Evolutionary conservation across 2,113 vertebrate species (phyloP), one percentile per base, ranked within the genome.

Genomic region (Fukomys damarensis): DNA sequence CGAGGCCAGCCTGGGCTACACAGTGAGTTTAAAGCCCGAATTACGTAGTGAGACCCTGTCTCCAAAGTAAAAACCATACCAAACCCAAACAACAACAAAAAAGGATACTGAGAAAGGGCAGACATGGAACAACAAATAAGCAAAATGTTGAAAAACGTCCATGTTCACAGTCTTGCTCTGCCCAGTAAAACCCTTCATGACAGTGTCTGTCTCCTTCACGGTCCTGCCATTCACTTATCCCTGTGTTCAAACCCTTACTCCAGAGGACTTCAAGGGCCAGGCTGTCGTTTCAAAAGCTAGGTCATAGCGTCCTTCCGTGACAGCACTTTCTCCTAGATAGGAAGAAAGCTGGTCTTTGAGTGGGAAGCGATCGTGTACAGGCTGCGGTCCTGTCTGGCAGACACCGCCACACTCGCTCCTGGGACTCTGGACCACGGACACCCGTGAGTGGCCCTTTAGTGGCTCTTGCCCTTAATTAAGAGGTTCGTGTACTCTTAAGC

Each of bases 401-500:
- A 79, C 61, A 89, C 91, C 49, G 38, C 16, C 72, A 91, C 77
- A 49, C 49, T 61, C 72, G 68, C 46, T 81, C 94, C 95, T 87
- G 61, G 94, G 93, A 98, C 96, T 97, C 91, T 97, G 96, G 80
- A 95, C 94, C 93, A 92, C 96, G 89, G 93, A 41, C n/a, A 96
- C 90, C 22, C n/a, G 24, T 54, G 9, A 24, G 63, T 70, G 72
- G 92, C 92, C 84, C 70, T 88, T 93, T 77, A 95, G 54, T 96
- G 93, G 76, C 81, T 95, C 93, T 97, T 96, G 97, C 88, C 94
- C 96, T 97, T 98, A 93, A 96, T 96, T 97, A 96, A 70, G 66
- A 97, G 92, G 97, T 81, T 93, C 89, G 52, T 59, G 82, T 58
- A 59, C 82, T 94, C 93, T 97, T 93, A 80, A 93, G 84, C 66